Conservation (phyloP, 53 echinoderm and acorn worm species). For the Holothuria leucospilota region DNA sequence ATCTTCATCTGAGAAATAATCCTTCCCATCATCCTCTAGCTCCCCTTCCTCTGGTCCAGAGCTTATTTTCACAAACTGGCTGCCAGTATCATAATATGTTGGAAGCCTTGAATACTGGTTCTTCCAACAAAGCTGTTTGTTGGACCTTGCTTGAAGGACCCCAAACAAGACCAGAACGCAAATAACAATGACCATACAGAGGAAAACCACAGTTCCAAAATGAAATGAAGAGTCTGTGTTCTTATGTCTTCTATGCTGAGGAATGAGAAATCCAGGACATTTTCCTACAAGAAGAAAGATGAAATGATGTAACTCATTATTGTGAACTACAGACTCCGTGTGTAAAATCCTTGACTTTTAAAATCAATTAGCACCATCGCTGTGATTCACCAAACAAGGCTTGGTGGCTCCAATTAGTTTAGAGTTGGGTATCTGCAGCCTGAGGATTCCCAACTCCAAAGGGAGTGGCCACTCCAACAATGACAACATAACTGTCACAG, state of each 20-base stretch:
- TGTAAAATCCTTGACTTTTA: neutral
- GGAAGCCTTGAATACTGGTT: conserved; percentile 75
- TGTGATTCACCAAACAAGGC: too few relatives aligned
- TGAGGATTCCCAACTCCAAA: too few relatives aligned
- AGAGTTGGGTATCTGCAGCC: too few relatives aligned
- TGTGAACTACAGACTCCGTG: too few relatives aligned
- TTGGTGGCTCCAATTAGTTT: too few relatives aligned
- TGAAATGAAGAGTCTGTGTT: neutral
- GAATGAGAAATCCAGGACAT: conserved; percentile 17
- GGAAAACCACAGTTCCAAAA: conserved; percentile 66
- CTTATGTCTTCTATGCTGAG: neutral
- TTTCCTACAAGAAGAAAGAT: neutral
- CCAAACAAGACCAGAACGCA: conserved; percentile 84
- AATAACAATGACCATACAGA: conserved; percentile 67
- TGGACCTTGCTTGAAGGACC: conserved; percentile 85
- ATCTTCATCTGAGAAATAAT: conserved; percentile 85
- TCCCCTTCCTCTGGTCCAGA: neutral
- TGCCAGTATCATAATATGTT: conserved; percentile 72
- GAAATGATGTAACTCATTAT: neutral
- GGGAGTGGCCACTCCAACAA: too few relatives aligned
- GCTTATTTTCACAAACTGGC: conserved; percentile 55
- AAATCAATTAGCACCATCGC: neutral
- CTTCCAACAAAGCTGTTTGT: conserved; percentile 78
- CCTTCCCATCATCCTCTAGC: conserved; percentile 67
- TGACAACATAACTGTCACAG: too few relatives aligned